Percentiles rank a stretch among this genome's conserved stretches.
Conservation (phyloP, 2,888 invertebrate genomes). For the Euplagia quadripunctaria region DNA sequence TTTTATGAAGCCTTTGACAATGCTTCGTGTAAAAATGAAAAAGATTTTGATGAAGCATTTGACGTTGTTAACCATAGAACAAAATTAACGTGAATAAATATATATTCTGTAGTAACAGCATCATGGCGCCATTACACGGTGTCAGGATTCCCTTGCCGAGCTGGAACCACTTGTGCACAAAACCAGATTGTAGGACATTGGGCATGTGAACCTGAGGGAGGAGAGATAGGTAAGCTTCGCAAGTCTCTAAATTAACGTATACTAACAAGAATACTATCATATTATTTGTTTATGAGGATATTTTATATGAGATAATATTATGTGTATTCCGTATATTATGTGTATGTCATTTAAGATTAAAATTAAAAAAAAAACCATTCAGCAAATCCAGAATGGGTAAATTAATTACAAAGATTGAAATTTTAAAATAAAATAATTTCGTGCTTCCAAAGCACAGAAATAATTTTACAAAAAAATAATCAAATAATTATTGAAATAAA, state of each 20-base stretch:
- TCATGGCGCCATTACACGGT: constrained; percentile 93
- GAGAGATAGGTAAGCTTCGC: constrained; percentile 72
- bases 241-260: neutral
- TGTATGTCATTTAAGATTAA: too few relatives aligned
- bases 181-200: constrained; percentile 93
- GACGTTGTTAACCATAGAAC: neutral
- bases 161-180: constrained; percentile 90
- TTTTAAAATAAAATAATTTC: too few relatives aligned
- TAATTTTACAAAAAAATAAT: too few relatives aligned
- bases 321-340: too few relatives aligned
- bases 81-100: neutral
- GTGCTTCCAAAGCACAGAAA: too few relatives aligned
- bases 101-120: constrained; percentile 69
- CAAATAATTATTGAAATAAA: too few relatives aligned
- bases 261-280: too few relatives aligned
- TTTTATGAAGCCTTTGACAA: neutral
- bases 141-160: constrained; percentile 92
- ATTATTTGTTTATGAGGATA: too few relatives aligned
- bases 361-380: too few relatives aligned
- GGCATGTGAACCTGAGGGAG: constrained; percentile 93
- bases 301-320: too few relatives aligned
- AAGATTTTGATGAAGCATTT: neutral
- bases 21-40: neutral
- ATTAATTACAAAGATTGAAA: too few relatives aligned
- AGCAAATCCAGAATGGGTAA: too few relatives aligned